Evolutionary conservation across 2,113 vertebrate genomes (phyloP).

Genomic region (Tachycineta bicolor): DNA sequence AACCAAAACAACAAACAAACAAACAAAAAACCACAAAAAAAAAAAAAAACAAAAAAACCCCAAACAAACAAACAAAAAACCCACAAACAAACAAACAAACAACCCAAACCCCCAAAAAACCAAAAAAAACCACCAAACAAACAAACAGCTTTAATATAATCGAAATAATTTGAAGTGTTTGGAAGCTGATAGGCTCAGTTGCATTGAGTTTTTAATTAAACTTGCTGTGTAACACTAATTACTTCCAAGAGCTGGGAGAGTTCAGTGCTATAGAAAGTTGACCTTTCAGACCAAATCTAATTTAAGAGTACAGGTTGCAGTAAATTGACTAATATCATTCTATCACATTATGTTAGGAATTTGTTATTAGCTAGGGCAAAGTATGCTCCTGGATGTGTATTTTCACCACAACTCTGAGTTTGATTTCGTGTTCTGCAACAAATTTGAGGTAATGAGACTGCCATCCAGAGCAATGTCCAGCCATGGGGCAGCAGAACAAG

Average conservation of each 20-base stretch:
- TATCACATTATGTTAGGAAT: neutral
- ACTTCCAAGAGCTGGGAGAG: neutral
- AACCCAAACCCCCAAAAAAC: too few relatives aligned
- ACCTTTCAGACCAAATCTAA: neutral
- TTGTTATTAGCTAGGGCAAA: neutral
- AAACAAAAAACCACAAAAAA: too few relatives aligned
- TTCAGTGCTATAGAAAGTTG: neutral
- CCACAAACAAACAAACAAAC: too few relatives aligned
- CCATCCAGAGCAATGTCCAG: neutral
- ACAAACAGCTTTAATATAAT: neutral
- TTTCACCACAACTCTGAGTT: neutral
- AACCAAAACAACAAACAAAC: accelerated
- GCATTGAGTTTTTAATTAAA: neutral
- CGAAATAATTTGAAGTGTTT: neutral
- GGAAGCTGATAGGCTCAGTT: neutral
- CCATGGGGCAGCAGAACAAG: neutral
- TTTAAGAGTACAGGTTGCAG: neutral
- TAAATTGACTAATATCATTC: neutral
- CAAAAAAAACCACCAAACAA: too few relatives aligned
- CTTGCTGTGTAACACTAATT: neutral
- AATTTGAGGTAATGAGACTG: neutral
- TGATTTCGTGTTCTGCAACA: neutral
- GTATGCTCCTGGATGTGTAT: neutral
- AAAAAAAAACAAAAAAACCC: too few relatives aligned
- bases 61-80: too few relatives aligned